Base-by-base conservation (phyloP, 2,113 vertebrate species). In the Miniopterus natalensis region DNA sequence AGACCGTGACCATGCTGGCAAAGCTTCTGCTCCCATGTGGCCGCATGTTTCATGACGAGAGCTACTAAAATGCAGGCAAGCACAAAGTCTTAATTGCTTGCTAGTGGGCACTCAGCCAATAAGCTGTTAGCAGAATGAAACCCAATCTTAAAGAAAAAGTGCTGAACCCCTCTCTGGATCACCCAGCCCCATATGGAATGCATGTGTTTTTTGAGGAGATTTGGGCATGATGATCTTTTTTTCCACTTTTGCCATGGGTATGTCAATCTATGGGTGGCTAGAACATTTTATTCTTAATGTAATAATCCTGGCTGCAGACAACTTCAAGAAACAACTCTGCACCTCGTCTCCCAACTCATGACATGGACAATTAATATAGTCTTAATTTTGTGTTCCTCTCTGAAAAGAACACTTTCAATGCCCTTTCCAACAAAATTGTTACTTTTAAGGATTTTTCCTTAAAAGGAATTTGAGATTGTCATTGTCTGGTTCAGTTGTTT, bases 51-150 rank as follows among this genome's bases (percentile, higher is more conserved):
- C 97, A 95, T 86, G 92, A 96, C 68, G 81, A 97, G 95, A 97
- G 94, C 96, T 95, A 94, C 97, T 96, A 96, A 98, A 97, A 97
- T 66, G 96, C 94, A 97, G 92, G 96, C 94, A 95, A 94, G 95
- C 94, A 95, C 95, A 95, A 87, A 95, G 92, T 97, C 96, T 95
- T 97, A 97, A 98, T 97, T 98, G 95, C 97, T 95, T 96, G 93
- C 91, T 91, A 59, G 86, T 92, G 94, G 97, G 97, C 97, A 91
- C 47, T 91, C 55, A 51, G 96, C 96, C 96, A 97, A 87, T 59
- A 96, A 5, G 51, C 95, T 97, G 92, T 98, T 97, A 96, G 96
- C 97, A 95, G 78, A 97, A 97, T 95, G 96, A 97, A 98, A 97
- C 92, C 90, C 84, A 96, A 96, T 95, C 95, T 96, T 59, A 96